Evolutionary conservation across 1,140 invertebrate species (phyloP).

Genomic region (Drosophila triauraria): DNA sequence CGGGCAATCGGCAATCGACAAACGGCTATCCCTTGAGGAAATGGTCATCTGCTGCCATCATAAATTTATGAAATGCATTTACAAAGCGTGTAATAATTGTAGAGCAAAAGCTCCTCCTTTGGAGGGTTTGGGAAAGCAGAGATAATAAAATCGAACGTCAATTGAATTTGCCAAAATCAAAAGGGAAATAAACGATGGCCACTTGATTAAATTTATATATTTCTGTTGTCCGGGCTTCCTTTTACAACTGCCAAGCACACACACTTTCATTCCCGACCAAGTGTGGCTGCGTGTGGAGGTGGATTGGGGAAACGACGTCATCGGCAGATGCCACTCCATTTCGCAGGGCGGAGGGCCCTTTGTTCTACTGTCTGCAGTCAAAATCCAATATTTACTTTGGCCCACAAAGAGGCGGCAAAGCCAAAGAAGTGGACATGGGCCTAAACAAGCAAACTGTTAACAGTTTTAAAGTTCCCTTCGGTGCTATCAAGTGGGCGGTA

Average conservation of each 20-base stretch:
- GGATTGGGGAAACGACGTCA: slow-evolving; percentile 19
- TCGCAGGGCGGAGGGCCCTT: slow-evolving; percentile 2
- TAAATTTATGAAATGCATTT: slow-evolving; percentile 69
- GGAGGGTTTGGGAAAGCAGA: slow-evolving; percentile 2
- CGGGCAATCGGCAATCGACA: slow-evolving; percentile 30
- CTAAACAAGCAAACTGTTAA: slow-evolving; percentile 66
- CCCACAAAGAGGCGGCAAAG: slow-evolving; percentile 51
- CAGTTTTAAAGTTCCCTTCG: slow-evolving; percentile 38
- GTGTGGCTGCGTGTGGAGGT: background rate
- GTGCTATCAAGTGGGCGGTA: background rate
- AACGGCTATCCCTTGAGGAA: slow-evolving; percentile 62
- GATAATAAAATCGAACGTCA: slow-evolving; percentile 74
- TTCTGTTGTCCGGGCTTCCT: slow-evolving; percentile 24
- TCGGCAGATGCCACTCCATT: slow-evolving; percentile 40
- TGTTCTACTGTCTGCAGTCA: slow-evolving; percentile 25
- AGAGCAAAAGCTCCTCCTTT: slow-evolving; percentile 6
- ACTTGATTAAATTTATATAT: slow-evolving; percentile 78
- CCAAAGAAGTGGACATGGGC: slow-evolving; percentile 55
- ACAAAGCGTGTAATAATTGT: slow-evolving; percentile 66
- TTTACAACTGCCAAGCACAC: slow-evolving; percentile 33
- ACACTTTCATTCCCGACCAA: background rate
- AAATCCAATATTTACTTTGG: slow-evolving; percentile 66
- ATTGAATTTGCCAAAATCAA: slow-evolving; percentile 71
- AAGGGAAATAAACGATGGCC: slow-evolving; percentile 66
- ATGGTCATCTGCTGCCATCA: slow-evolving; percentile 56